phyloP scores from a whole-genome alignment of 2,113 vertebrate species.

The Entelurus aequoreus region DNA sequence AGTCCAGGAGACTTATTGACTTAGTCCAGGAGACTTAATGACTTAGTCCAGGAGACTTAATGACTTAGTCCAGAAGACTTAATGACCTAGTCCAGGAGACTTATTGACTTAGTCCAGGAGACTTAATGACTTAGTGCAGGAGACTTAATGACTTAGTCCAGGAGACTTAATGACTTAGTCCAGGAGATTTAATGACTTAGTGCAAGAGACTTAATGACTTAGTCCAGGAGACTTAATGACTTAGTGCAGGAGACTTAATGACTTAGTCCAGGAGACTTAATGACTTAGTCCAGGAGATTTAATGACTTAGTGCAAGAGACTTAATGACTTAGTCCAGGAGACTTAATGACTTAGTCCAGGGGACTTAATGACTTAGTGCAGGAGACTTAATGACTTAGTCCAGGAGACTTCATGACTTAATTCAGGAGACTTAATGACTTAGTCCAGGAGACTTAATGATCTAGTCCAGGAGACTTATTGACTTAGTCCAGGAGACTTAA shows the following conservation, averaged over 20 bases:
- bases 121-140: slow-evolving; percentile 16
- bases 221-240: slow-evolving; percentile 13
- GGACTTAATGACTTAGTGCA: too few relatives aligned
- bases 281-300: too few relatives aligned
- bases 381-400: too few relatives aligned
- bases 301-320: slow-evolving; percentile 16
- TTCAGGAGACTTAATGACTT: too few relatives aligned
- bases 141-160: slow-evolving; percentile 35
- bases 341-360: slow-evolving; percentile 6
- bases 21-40: slow-evolving; percentile 38
- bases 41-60: slow-evolving; percentile 8
- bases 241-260: slow-evolving; percentile 38
- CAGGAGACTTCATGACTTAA: too few relatives aligned
- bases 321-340: slow-evolving; percentile 27
- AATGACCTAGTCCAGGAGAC: too few relatives aligned
- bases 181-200: too few relatives aligned
- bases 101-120: slow-evolving; percentile 27
- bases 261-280: slow-evolving; percentile 8
- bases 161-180: slow-evolving; percentile 9
- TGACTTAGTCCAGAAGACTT: too few relatives aligned
- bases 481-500: too few relatives aligned
- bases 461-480: too few relatives aligned
- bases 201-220: slow-evolving; percentile 31
- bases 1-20: slow-evolving; percentile 13
- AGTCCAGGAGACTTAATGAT: too few relatives aligned